phyloP scores from a whole-genome alignment of 2,888 invertebrate genomes.

The Epiblema foenella region DNA sequence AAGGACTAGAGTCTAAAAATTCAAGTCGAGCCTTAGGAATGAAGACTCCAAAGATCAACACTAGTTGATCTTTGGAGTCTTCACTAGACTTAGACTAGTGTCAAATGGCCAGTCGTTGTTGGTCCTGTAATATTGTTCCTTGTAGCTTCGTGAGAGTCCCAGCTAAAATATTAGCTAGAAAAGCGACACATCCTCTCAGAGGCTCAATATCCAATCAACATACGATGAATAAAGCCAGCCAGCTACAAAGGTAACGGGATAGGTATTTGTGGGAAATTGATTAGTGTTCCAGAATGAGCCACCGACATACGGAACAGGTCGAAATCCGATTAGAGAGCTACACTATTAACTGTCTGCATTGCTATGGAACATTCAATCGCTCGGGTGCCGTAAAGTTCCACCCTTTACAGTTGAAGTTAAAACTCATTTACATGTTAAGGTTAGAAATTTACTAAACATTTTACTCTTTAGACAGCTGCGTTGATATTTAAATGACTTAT shows the following conservation, averaged over 20 bases:
- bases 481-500: background rate
- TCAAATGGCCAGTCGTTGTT: no score
- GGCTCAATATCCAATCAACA: background rate
- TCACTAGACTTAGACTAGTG: no score
- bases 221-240: background rate
- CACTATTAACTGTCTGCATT: slow-evolving; percentile 21
- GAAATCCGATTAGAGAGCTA: slow-evolving; percentile 27
- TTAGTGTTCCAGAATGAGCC: slow-evolving; percentile 26
- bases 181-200: background rate
- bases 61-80: no score
- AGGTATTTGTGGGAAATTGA: slow-evolving; percentile 31
- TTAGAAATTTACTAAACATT: background rate
- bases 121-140: no score
- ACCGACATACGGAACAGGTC: background rate
- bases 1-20: no score
- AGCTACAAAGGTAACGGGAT: slow-evolving; percentile 1
- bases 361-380: background rate
- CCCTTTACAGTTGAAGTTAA: background rate
- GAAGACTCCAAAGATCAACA: no score
- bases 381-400: background rate
- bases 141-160: no score
- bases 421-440: background rate
- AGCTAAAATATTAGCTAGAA: background rate
- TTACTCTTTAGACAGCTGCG: background rate
- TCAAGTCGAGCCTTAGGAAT: no score